Base-by-base conservation (phyloP, 2,888 invertebrate species). In the Drosophila niveifrons region DNA sequence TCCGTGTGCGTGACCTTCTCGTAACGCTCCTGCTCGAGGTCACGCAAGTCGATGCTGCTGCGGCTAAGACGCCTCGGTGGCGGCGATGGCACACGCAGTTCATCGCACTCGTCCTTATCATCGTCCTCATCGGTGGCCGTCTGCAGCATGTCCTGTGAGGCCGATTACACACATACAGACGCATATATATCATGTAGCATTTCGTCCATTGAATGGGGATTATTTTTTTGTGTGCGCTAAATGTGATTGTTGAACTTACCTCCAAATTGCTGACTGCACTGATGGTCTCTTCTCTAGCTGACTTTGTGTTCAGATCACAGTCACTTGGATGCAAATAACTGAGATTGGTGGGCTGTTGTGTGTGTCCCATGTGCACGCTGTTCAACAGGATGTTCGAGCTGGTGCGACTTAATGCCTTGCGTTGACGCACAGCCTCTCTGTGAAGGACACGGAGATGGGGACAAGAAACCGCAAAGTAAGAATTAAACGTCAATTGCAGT, bases 311-410 rank as follows among this genome's bases (percentile, higher is more conserved):
- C 34, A 94, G 88, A 81, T 94, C 94, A 61, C 94, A 94, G 78
- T 94, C 94, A 55, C 94, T 94, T 6, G 94, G 94, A 90, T 94
- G 94, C 78, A 94, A 90, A 80, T 94, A 94, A 90, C 94, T 94
- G 72, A 94, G 93, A 90, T 95, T 95, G 43, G 95, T 94, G 56
- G 94, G 93, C 90, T 96, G 96, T 0, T 96, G 96, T 1, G 96
- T 95, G 80, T 96, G 94, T 81, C 96, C 96, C 92, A 96, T 95
- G 91, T 97, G 97, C 59, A 97, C 96, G 88, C 96, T 96, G 91
- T 97, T 97, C 65, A 97, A 91, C 48, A 97, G 94, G 69, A 97
- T 97, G 92, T 97, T 97, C 69, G 96, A 96, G 55, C 96, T 96
- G n/a, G 97, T 97, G 70, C 97, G 93, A 56, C 96, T 96, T 53